Evolutionary conservation across 2,797 vertebrate species (phyloP).

Genomic region (Neosilurus hyrtlii): DNA sequence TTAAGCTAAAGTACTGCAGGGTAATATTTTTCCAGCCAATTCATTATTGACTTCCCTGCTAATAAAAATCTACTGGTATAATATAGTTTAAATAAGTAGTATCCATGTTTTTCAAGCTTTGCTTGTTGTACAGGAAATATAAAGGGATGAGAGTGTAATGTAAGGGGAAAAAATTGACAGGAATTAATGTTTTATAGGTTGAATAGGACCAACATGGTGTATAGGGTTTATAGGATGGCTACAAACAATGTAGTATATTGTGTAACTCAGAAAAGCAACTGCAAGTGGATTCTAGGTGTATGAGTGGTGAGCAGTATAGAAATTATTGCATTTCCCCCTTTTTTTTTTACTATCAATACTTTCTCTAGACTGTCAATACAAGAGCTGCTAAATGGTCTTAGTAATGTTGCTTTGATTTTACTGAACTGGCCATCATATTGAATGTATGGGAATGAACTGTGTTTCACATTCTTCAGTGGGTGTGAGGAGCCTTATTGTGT

Average conservation of each 20-base stretch:
- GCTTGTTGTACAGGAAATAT: background rate
- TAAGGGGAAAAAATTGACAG: background rate
- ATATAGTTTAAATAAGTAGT: background rate
- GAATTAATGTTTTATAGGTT: background rate
- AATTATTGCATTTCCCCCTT: background rate
- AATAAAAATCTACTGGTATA: background rate
- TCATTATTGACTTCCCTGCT: background rate
- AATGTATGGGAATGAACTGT: background rate
- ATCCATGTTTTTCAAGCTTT: background rate
- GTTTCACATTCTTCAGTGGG: background rate
- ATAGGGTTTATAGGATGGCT: too few relatives aligned
- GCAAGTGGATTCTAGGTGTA: background rate
- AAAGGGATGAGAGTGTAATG: background rate
- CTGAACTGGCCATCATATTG: background rate
- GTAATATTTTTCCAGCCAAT: background rate
- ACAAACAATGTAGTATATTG: background rate
- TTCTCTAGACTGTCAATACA: too few relatives aligned
- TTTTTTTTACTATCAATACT: too few relatives aligned
- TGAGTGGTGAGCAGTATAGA: background rate
- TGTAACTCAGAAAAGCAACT: background rate
- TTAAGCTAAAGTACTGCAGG: background rate
- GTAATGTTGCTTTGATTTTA: background rate
- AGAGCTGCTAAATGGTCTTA: too few relatives aligned
- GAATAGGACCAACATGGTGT: background rate
- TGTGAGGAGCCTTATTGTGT: background rate